Percentiles rank a stretch among this genome's conserved stretches.
phyloP scores from a whole-genome alignment of 2,888 invertebrate genomes.

The Athrips mouffetella region DNA sequence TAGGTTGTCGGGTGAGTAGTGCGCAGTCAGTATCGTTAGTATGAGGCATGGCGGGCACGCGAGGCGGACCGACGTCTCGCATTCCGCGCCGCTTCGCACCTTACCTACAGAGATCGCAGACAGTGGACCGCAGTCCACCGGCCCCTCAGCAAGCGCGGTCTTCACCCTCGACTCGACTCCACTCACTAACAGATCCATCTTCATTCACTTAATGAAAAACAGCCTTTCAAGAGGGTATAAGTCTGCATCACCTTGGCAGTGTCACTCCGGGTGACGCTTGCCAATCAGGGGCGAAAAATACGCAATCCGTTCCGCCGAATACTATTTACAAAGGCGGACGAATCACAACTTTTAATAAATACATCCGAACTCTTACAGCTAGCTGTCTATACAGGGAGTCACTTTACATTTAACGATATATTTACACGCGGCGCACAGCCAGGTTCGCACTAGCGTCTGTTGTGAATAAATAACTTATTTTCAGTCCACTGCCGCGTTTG shows the following conservation, averaged over 20 bases:
- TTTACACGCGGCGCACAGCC: constrained; percentile 78
- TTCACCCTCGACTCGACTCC: constrained; percentile 32
- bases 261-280: constrained; percentile 45
- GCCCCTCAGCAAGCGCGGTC: constrained; percentile 54
- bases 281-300: constrained; percentile 56
- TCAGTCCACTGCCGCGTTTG: constrained; percentile 48
- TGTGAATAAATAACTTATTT: constrained; percentile 63
- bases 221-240: constrained; percentile 8
- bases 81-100: constrained; percentile 43
- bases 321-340: constrained; percentile 70
- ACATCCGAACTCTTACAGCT: constrained; percentile 72
- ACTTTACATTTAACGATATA: constrained; percentile 75
- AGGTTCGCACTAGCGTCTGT: constrained; percentile 72
- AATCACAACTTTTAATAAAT: constrained; percentile 67
- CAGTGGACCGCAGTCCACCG: constrained; percentile 58
- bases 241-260: constrained; percentile 6
- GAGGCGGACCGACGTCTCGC: constrained; percentile 53
- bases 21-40: constrained; percentile 31
- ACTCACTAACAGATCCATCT: constrained; percentile 11
- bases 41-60: constrained; percentile 29
- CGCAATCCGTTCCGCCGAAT: constrained; percentile 58
- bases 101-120: constrained; percentile 74
- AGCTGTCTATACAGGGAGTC: constrained; percentile 74
- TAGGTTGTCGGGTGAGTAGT: background rate
- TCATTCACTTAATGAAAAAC: constrained; percentile 11